Evolutionary conservation across 2,888 invertebrate genomes (phyloP).

Genomic region (Acanthosepion pharaonis): DNA sequence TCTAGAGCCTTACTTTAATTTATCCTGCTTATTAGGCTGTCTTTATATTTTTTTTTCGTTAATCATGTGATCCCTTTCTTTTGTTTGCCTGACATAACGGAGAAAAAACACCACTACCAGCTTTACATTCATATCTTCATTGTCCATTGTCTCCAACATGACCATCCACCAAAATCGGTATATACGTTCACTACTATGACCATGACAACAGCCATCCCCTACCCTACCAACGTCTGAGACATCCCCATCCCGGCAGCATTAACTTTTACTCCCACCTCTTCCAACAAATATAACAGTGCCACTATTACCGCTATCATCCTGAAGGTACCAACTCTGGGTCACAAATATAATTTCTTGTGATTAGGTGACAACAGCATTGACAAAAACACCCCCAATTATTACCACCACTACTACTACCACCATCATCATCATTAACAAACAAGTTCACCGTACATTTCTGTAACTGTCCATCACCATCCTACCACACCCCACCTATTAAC

Average conservation of each 20-base stretch:
- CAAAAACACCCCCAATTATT: background rate
- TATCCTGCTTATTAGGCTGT: background rate
- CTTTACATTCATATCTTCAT: background rate
- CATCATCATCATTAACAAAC: background rate
- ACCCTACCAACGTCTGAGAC: background rate
- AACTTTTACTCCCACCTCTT: background rate
- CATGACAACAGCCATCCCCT: background rate
- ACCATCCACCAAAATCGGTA: background rate
- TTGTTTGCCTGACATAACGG: background rate
- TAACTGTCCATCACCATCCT: background rate
- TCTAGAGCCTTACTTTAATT: background rate
- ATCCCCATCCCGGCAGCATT: background rate
- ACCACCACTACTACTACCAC: background rate
- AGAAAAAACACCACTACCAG: background rate
- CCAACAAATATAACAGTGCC: background rate
- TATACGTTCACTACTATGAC: background rate
- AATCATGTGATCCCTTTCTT: slow-evolving; percentile 18
- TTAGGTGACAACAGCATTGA: background rate
- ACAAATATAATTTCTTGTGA: background rate
- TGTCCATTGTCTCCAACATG: background rate
- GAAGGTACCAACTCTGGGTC: background rate
- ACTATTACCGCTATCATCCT: background rate
- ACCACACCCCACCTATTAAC: background rate
- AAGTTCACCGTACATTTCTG: background rate
- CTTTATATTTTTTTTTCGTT: background rate